Evolutionary conservation across 2,888 invertebrate genomes (phyloP).

Genomic region (Megalurothrips usitatus): DNA sequence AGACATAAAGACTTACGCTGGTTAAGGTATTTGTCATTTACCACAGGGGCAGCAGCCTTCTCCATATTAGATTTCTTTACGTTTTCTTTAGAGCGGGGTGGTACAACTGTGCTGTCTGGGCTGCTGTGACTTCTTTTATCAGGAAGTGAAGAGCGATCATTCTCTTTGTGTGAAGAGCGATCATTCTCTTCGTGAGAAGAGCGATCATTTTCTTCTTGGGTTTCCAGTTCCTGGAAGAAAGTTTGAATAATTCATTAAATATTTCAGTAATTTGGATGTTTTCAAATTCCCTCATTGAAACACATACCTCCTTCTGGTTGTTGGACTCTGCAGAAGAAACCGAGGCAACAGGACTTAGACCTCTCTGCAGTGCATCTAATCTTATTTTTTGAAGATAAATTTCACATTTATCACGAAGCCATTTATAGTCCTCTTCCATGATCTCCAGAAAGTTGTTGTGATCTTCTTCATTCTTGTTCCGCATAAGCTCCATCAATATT

Average conservation of each 20-base stretch:
- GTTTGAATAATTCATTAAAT: background rate
- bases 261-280: background rate
- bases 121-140: background rate
- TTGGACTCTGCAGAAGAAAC: background rate
- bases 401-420: constrained; percentile 15
- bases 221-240: background rate
- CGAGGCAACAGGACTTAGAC: background rate
- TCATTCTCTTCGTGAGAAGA: background rate
- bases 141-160: background rate
- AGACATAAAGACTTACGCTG: background rate
- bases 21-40: background rate
- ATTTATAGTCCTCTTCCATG: background rate
- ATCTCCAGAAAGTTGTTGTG: constrained; percentile 1
- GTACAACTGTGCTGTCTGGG: background rate
- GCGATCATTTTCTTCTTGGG: background rate
- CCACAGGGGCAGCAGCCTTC: background rate
- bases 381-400: background rate
- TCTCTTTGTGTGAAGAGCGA: background rate
- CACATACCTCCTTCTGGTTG: background rate
- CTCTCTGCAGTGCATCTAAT: background rate
- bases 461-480: constrained; percentile 1
- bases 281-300: too few relatives aligned
- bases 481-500: background rate
- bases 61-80: background rate
- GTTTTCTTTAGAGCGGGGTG: background rate